A percentile compares a stretch with the other conserved stretches of the same genome.
These are phyloP conservation scores for Heteromormyrus szaboi DNA, from an alignment of 2,797 vertebrate species.

Conservation along the genomic window DNA sequence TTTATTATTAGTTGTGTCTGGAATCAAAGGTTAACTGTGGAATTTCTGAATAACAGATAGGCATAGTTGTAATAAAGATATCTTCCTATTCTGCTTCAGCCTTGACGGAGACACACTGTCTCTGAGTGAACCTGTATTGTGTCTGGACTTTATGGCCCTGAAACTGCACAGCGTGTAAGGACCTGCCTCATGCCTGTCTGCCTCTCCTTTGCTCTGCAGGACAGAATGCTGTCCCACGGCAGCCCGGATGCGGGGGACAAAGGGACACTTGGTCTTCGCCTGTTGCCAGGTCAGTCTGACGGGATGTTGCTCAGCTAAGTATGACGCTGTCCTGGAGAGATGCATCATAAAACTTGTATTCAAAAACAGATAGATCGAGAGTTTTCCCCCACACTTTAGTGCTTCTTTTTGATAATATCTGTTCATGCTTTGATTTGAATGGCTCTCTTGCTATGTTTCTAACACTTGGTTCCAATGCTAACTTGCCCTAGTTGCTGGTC, in stretches of 20 bases:
- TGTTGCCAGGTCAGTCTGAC: slow-evolving; percentile 59
- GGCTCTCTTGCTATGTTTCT: neutral
- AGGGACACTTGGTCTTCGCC: slow-evolving; percentile 62
- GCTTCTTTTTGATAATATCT: neutral
- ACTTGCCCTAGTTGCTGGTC: neutral
- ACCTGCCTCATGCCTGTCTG: neutral
- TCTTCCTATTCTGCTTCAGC: neutral
- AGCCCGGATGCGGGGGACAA: slow-evolving; percentile 48
- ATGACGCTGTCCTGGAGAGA: neutral
- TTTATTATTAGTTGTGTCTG: neutral
- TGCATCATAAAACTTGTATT: neutral
- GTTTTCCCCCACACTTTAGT: neutral
- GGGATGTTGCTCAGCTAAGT: neutral
- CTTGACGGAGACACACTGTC: neutral
- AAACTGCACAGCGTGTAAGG: neutral
- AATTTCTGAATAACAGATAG: neutral
- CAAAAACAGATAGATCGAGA: neutral
- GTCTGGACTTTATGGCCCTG: neutral
- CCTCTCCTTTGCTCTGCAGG: slow-evolving; percentile 44
- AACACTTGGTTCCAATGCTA: neutral
- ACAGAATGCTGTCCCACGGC: slow-evolving; percentile 65
- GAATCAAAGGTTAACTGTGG: neutral
- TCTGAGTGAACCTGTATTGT: neutral
- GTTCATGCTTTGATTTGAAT: neutral
- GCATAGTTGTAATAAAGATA: neutral